These are phyloP conservation scores for Nasonia longicornis DNA, from an alignment of 1,140 invertebrate species.

Conservation along the genomic window DNA sequence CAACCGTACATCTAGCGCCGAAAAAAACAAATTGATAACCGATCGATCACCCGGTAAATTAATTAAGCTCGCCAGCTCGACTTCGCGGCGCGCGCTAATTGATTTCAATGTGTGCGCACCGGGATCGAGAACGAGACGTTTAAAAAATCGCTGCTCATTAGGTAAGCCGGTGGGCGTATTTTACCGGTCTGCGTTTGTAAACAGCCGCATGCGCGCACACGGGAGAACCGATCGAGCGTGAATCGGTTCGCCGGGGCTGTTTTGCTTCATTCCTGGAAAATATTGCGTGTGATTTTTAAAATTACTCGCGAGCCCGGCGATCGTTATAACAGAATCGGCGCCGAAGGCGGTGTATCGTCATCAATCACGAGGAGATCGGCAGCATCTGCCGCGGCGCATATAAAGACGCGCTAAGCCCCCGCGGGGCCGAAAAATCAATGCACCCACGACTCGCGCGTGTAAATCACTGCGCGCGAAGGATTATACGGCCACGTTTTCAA, in stretches of 20 bases:
- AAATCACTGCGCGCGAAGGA: slow-evolving; percentile 18
- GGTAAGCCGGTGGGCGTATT: not conserved
- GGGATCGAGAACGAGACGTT: not conserved
- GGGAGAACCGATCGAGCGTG: not conserved
- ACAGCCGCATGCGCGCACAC: not conserved
- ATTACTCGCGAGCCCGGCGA: no score
- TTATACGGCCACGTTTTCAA: slow-evolving; percentile 48
- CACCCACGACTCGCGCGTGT: slow-evolving; percentile 21
- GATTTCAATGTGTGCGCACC: not conserved
- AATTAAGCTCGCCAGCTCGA: not conserved
- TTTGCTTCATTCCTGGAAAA: not conserved
- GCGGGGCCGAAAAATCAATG: not conserved
- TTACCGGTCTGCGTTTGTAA: not conserved
- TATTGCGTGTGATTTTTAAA: not conserved
- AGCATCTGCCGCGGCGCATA: not conserved
- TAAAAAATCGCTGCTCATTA: not conserved
- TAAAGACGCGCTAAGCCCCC: not conserved
- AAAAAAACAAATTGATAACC: not conserved
- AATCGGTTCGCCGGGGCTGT: not conserved
- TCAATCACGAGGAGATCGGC: slow-evolving; percentile 15
- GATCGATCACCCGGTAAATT: slow-evolving; percentile 3
- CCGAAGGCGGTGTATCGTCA: not conserved
- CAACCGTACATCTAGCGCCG: no score
- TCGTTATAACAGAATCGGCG: not conserved
- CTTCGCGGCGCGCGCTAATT: not conserved